Percentiles rank a stretch among this genome's conserved stretches.
Conservation (phyloP, 2,888 invertebrate species). For the Melipona bicolor region DNA sequence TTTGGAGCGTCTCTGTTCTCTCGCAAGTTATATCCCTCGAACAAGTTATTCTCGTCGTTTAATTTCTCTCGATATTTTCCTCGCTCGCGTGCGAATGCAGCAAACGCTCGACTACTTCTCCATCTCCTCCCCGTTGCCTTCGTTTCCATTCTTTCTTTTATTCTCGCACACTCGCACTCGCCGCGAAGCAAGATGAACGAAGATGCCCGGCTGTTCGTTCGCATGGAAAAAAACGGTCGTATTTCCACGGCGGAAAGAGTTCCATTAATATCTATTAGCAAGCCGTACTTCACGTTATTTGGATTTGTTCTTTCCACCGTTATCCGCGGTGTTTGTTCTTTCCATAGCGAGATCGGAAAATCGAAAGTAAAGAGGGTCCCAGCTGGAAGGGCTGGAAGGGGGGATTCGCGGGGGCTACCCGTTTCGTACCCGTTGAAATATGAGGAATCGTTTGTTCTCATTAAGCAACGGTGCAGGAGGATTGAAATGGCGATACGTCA, state of each 20-base stretch:
- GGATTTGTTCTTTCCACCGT: slow-evolving; percentile 53
- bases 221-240: slow-evolving; percentile 42
- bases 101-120: background rate
- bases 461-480: slow-evolving; percentile 55
- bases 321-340: slow-evolving; percentile 13
- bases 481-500: slow-evolving; percentile 32
- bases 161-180: slow-evolving; percentile 22
- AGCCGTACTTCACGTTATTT: slow-evolving; percentile 60
- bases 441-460: slow-evolving; percentile 71
- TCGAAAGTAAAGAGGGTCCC: slow-evolving; percentile 17
- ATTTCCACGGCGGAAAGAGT: slow-evolving; percentile 59
- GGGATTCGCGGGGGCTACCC: slow-evolving; percentile 37
- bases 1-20: background rate
- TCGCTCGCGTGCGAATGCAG: background rate
- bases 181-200: slow-evolving; percentile 37
- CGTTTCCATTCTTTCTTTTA: slow-evolving; percentile 15
- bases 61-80: slow-evolving; percentile 51
- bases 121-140: too few relatives aligned
- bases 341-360: background rate
- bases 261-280: slow-evolving; percentile 74
- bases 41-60: slow-evolving; percentile 49
- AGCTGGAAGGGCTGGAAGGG: background rate
- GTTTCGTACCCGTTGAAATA: slow-evolving; percentile 64
- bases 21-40: background rate
- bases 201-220: slow-evolving; percentile 42